These are phyloP conservation scores for Puffinus mauretanicus DNA, from an alignment of 2,113 vertebrate genomes.

Conservation along the genomic window DNA sequence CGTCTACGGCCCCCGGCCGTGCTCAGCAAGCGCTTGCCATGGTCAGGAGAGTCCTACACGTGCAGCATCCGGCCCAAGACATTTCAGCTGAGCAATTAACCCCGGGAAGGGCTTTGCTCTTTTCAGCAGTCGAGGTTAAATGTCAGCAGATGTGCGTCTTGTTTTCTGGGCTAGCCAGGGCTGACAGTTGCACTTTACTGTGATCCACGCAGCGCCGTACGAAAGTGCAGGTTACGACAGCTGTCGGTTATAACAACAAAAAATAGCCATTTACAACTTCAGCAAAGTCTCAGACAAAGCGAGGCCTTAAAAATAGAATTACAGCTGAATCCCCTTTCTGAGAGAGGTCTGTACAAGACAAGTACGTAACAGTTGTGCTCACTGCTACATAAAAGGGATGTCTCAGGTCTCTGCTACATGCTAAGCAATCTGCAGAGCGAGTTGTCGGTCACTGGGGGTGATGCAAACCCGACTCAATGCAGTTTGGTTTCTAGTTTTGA, in stretches of 20 bases:
- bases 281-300: neutral
- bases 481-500: neutral
- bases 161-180: neutral
- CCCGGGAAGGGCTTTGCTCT: neutral
- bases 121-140: neutral
- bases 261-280: neutral
- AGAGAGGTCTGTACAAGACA: neutral
- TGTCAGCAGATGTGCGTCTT: neutral
- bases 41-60: neutral
- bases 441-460: rapidly evolving
- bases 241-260: neutral
- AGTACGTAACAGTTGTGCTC: neutral
- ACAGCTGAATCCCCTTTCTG: neutral
- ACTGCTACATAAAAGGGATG: neutral
- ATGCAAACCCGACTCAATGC: neutral
- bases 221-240: neutral
- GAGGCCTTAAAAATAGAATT: neutral
- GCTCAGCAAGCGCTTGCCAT: neutral
- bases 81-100: neutral
- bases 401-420: rapidly evolving
- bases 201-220: rapidly evolving
- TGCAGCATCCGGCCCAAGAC: neutral
- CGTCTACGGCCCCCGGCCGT: rapidly evolving
- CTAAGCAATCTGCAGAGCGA: rapidly evolving
- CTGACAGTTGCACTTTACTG: neutral